Percentiles rank a stretch among this genome's conserved stretches.
phyloP scores from a whole-genome alignment of 2,888 invertebrate species.

The Notodonta dromedarius region DNA sequence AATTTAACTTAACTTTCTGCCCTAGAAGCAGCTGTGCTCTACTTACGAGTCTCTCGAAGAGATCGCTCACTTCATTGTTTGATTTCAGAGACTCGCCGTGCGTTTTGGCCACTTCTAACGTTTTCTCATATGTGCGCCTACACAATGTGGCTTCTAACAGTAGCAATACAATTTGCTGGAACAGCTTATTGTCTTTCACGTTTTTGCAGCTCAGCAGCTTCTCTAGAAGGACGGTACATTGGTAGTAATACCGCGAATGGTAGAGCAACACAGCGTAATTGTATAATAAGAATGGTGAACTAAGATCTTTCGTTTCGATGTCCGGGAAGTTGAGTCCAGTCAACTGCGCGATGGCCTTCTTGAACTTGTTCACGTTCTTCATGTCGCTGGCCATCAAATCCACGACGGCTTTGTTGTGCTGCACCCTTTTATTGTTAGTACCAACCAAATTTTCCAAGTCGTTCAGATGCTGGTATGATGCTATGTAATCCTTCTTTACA shows the following conservation, averaged over 20 bases:
- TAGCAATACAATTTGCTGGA: conserved; percentile 66
- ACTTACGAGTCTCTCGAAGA: conserved; percentile 70
- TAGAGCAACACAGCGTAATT: conserved; percentile 92
- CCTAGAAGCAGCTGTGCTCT: conserved; percentile 70
- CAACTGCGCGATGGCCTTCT: conserved; percentile 86
- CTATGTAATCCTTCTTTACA: conserved; percentile 85
- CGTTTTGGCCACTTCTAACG: conserved; percentile 67
- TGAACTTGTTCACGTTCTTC: conserved; percentile 89
- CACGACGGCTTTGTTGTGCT: conserved; percentile 93
- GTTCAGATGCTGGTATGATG: conserved; percentile 85
- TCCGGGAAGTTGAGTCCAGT: conserved; percentile 81
- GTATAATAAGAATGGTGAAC: conserved; percentile 84
- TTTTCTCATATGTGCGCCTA: conserved; percentile 72
- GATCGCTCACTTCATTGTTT: conserved; percentile 60
- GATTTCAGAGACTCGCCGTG: conserved; percentile 65
- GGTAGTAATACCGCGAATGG: conserved; percentile 90
- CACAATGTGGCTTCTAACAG: conserved; percentile 74
- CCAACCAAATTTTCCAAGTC: conserved; percentile 86
- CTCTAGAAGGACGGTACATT: conserved; percentile 81
- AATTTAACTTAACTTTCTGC: conserved; percentile 57
- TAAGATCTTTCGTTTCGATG: conserved; percentile 66
- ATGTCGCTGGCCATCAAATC: conserved; percentile 91
- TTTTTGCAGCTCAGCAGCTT: conserved; percentile 65
- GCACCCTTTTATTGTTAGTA: conserved; percentile 88
- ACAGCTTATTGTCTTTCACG: conserved; percentile 68